These are phyloP conservation scores for Galemys pyrenaicus DNA, from an alignment of 2,113 vertebrate species.

Conservation along the genomic window DNA sequence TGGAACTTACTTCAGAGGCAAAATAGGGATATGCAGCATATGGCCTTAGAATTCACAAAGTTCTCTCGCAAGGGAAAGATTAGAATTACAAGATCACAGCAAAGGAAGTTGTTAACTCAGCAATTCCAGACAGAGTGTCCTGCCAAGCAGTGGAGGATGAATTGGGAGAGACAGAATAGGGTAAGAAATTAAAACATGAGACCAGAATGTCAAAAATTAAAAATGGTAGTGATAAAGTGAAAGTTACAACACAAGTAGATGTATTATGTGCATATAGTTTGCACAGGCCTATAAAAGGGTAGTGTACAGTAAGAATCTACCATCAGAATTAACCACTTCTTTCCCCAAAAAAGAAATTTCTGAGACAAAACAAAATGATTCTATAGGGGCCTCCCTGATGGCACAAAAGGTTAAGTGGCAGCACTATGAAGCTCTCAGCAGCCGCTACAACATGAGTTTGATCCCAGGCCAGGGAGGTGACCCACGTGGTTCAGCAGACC, in stretches of 20 bases:
- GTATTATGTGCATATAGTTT: background rate
- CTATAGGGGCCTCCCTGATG: too few species aligned
- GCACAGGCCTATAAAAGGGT: background rate
- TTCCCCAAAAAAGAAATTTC: background rate
- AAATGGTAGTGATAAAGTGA: constrained; percentile 14
- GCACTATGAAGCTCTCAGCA: too few species aligned
- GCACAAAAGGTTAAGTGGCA: too few species aligned
- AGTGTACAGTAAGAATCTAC: background rate
- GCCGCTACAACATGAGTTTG: too few species aligned
- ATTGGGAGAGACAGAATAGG: background rate
- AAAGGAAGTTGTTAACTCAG: constrained; percentile 80
- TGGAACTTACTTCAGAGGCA: constrained; percentile 60
- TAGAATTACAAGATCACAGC: constrained; percentile 72
- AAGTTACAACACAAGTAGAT: constrained; percentile 20
- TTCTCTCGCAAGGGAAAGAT: constrained; percentile 68
- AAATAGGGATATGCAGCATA: constrained; percentile 10
- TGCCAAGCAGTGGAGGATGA: constrained; percentile 63
- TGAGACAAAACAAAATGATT: background rate
- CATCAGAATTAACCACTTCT: constrained; percentile 10
- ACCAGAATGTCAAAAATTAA: background rate
- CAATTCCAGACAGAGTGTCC: constrained; percentile 77
- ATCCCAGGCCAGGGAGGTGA: too few species aligned
- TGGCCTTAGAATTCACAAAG: constrained; percentile 64
- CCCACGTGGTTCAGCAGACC: too few species aligned
- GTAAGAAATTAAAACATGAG: constrained; percentile 60